Percentiles rank a stretch among this genome's conserved stretches.
Evolutionary conservation across 2,888 invertebrate genomes (phyloP).

Genomic region (Apotomis capreana): DNA sequence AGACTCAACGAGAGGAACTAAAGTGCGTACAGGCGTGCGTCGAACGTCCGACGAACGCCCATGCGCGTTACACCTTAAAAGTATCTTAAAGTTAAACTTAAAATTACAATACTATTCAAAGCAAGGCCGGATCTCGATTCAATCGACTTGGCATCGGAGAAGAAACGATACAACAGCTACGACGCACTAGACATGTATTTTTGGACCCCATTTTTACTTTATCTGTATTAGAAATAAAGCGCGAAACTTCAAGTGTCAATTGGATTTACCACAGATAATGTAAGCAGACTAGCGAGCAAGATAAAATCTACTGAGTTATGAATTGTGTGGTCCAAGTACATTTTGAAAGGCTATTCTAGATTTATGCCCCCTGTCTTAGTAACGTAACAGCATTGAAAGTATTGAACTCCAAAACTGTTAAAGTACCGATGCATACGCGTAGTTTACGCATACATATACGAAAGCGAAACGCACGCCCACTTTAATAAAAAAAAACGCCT

Average conservation of each 20-base stretch:
- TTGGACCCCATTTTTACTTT: constrained; percentile 72
- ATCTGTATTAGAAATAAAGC: constrained; percentile 60
- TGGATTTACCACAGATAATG: constrained; percentile 5
- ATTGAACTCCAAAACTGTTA: neutral
- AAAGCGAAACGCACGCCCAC: neutral
- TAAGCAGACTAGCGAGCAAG: constrained; percentile 32
- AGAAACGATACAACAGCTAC: constrained; percentile 49
- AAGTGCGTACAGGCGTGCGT: constrained; percentile 70
- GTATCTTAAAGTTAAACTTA: constrained; percentile 42
- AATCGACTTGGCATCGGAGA: constrained; percentile 44
- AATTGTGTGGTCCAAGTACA: constrained; percentile 14
- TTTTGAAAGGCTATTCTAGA: neutral
- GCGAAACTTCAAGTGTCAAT: constrained; percentile 8
- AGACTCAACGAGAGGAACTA: constrained; percentile 74
- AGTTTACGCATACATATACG: constrained; percentile 8
- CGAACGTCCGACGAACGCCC: constrained; percentile 63
- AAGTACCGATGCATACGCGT: constrained; percentile 6
- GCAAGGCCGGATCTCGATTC: constrained; percentile 39
- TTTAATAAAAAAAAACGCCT: constrained; percentile 2
- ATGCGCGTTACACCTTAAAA: constrained; percentile 59
- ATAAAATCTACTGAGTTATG: constrained; percentile 7
- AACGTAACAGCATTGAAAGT: constrained; percentile 20
- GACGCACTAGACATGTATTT: constrained; percentile 62
- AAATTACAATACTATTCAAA: constrained; percentile 41
- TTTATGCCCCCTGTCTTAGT: neutral